phyloP scores from a whole-genome alignment of 1,140 invertebrate species.

The Aphaenogaster floridana region DNA sequence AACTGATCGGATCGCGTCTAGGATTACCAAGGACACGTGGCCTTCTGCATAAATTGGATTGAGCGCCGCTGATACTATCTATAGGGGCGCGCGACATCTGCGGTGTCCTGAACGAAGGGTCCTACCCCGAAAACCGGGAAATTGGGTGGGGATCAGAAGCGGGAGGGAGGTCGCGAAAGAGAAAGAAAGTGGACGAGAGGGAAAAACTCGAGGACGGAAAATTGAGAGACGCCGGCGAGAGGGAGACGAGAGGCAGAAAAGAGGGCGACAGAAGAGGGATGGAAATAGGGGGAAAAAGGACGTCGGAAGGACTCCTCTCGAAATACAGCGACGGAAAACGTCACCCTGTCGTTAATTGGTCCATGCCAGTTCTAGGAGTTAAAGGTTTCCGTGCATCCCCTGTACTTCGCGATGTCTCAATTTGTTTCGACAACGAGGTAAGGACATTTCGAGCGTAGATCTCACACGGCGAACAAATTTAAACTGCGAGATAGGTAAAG shows the following conservation, averaged over 20 bases:
- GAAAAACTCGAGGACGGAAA: slow-evolving; percentile 61
- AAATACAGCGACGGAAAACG: slow-evolving; percentile 56
- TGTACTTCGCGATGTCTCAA: slow-evolving; percentile 36
- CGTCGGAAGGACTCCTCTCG: not conserved
- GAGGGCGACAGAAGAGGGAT: not conserved
- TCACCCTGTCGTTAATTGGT: slow-evolving; percentile 51
- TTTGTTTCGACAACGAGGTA: slow-evolving; percentile 35
- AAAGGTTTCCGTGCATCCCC: slow-evolving; percentile 31
- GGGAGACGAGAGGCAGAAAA: not conserved
- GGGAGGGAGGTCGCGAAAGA: slow-evolving; percentile 13
- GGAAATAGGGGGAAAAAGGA: slow-evolving; percentile 12
- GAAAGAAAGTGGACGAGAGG: slow-evolving; percentile 22
- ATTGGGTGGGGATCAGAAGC: slow-evolving; percentile 8
- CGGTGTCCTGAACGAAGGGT: slow-evolving; percentile 75
- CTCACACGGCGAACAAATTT: not conserved
- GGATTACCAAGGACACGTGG: slow-evolving; percentile 42
- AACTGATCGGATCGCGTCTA: not conserved
- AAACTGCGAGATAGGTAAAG: not conserved
- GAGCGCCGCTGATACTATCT: slow-evolving; percentile 69
- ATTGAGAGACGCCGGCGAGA: slow-evolving; percentile 18
- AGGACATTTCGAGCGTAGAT: slow-evolving; percentile 22
- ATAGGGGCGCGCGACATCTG: slow-evolving; percentile 74
- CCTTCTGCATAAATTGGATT: slow-evolving; percentile 1
- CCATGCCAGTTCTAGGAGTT: slow-evolving; percentile 41
- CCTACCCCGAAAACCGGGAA: slow-evolving; percentile 60